Evolutionary conservation across 2,113 vertebrate genomes (phyloP).

Genomic region (Anguilla rostrata): DNA sequence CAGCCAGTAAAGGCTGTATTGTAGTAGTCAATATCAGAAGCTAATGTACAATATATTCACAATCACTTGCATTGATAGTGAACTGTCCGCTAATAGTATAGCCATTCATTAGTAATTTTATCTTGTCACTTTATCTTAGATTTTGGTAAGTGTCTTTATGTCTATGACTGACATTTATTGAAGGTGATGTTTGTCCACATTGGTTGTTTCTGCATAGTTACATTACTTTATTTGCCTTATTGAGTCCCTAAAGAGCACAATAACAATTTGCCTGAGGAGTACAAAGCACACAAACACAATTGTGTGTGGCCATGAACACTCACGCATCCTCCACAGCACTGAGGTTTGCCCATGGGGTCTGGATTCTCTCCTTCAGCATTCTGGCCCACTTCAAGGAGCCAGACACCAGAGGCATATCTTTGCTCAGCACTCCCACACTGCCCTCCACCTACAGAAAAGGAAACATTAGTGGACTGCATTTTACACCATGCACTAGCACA

Average conservation of each 20-base stretch:
- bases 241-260: background rate
- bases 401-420: slow-evolving; percentile 74
- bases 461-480: background rate
- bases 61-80: no score
- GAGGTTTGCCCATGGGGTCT: slow-evolving; percentile 72
- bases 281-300: background rate
- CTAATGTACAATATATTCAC: no score
- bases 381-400: slow-evolving; percentile 73
- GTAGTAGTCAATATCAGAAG: no score
- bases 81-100: no score
- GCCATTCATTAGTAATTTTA: no score
- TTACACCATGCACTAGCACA: background rate
- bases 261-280: background rate
- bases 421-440: slow-evolving; percentile 55
- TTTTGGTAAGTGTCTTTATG: background rate
- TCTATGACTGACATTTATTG: background rate
- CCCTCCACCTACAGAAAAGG: slow-evolving; percentile 57
- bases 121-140: no score
- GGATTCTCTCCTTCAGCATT: slow-evolving; percentile 68
- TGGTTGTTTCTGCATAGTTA: background rate
- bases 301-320: slow-evolving; percentile 43
- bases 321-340: slow-evolving; percentile 61
- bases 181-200: background rate
- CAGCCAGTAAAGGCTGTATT: no score
- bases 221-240: background rate